These are phyloP conservation scores for Lasioglossum zephyrum DNA, from an alignment of 2,888 invertebrate species.

Conservation along the genomic window DNA sequence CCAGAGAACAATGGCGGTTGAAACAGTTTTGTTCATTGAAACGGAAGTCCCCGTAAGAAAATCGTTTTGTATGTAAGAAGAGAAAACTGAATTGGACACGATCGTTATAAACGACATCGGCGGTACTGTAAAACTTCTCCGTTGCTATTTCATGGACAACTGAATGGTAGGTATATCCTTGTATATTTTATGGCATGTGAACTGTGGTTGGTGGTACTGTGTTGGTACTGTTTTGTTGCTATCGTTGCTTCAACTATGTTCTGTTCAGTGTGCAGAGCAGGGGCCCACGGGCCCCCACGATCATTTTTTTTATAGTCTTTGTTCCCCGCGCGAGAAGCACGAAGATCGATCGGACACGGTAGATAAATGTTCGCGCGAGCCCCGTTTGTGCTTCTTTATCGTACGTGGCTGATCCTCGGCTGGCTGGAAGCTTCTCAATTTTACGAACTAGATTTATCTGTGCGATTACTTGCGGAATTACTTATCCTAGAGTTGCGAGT, in stretches of 20 bases:
- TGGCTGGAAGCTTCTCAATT: slow-evolving; percentile 53
- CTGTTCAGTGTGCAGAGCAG: slow-evolving; percentile 47
- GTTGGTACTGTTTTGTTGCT: slow-evolving; percentile 27
- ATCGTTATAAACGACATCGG: slow-evolving; percentile 59
- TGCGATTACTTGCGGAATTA: slow-evolving; percentile 58
- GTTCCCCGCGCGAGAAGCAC: slow-evolving; percentile 29
- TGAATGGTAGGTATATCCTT: slow-evolving; percentile 46
- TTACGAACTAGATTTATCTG: slow-evolving; percentile 57
- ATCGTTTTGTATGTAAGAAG: slow-evolving; percentile 28
- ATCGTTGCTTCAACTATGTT: slow-evolving; percentile 56
- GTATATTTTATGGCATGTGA: slow-evolving; percentile 42
- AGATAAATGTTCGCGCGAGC: slow-evolving; percentile 24
- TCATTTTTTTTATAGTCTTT: slow-evolving; percentile 1
- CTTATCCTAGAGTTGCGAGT: slow-evolving; percentile 39
- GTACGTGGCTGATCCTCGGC: slow-evolving; percentile 37
- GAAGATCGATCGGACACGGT: slow-evolving; percentile 1
- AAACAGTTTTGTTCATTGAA: slow-evolving; percentile 31
- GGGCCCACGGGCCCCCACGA: not conserved
- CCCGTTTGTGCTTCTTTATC: slow-evolving; percentile 48
- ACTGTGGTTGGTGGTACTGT: slow-evolving; percentile 38
- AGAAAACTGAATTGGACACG: slow-evolving; percentile 43
- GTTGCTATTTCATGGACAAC: slow-evolving; percentile 54
- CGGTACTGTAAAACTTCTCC: slow-evolving; percentile 54
- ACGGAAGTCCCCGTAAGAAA: slow-evolving; percentile 42
- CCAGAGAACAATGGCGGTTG: slow-evolving; percentile 60